A percentile compares a stretch with the other conserved stretches of the same genome.
phyloP scores from a whole-genome alignment of 2,888 invertebrate genomes.

The Philhelius pedissequus region DNA sequence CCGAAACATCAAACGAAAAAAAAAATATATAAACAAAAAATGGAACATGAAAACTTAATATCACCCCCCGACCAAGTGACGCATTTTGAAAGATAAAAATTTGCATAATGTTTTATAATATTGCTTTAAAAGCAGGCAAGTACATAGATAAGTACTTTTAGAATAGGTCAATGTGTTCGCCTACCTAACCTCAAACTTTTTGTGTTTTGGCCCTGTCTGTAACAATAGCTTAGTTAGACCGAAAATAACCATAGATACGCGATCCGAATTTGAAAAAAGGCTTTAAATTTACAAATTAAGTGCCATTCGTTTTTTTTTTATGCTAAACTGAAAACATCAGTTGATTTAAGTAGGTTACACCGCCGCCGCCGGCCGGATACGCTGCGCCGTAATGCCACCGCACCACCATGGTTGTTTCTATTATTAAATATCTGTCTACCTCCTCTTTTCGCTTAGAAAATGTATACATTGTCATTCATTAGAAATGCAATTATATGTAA shows the following conservation, averaged over 20 bases:
- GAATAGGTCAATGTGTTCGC: not conserved
- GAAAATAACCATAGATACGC: not conserved
- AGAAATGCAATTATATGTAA: conserved; percentile 56
- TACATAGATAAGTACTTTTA: no score
- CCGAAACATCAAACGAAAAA: conserved; percentile 8
- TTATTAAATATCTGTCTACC: conserved; percentile 42
- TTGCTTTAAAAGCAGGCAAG: not conserved
- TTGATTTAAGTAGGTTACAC: conserved; percentile 49
- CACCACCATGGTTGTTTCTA: conserved; percentile 1
- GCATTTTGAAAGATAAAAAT: conserved; percentile 5
- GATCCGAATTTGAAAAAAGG: not conserved
- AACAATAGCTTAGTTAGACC: not conserved
- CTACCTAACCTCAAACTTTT: not conserved
- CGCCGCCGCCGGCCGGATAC: conserved; percentile 13
- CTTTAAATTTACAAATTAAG: not conserved
- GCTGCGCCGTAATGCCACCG: not conserved
- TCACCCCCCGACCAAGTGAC: not conserved
- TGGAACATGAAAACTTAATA: not conserved
- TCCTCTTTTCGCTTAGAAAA: conserved; percentile 26
- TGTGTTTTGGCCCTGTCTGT: not conserved
- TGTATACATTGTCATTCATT: conserved; percentile 55
- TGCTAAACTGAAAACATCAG: not conserved
- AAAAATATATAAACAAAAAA: not conserved
- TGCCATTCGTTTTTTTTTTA: not conserved
- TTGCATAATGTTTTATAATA: not conserved